Evolutionary conservation across 2,888 invertebrate species (phyloP).

Genomic region (Achlya flavicornis): DNA sequence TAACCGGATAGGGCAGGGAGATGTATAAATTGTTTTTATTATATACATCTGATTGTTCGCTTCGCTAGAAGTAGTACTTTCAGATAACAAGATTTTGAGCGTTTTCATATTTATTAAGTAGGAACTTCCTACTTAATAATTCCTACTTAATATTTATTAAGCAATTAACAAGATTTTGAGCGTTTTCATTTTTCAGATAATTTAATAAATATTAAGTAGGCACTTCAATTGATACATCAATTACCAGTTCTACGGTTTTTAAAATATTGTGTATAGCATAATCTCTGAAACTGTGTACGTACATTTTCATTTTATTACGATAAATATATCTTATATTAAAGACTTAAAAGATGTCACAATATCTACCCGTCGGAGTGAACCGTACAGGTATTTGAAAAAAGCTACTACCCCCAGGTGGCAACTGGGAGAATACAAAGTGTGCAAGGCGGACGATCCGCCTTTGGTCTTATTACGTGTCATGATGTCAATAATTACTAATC

Average conservation of each 20-base stretch:
- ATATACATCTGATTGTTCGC: constrained; percentile 1
- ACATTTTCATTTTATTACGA: too few species aligned
- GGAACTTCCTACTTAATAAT: too few species aligned
- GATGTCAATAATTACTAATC: constrained; percentile 23
- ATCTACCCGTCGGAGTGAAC: constrained; percentile 51
- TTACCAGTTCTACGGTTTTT: neutral
- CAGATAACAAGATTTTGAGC: neutral
- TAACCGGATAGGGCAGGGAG: constrained; percentile 36
- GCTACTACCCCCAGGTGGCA: constrained; percentile 72
- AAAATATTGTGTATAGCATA: too few species aligned
- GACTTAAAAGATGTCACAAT: constrained; percentile 35
- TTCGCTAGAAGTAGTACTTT: neutral
- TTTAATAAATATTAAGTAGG: neutral
- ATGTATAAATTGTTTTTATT: constrained; percentile 31
- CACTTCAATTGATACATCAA: neutral
- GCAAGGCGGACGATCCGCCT: constrained; percentile 64
- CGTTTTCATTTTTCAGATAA: too few species aligned
- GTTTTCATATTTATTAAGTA: neutral
- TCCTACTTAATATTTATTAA: too few species aligned
- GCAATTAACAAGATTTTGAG: neutral
- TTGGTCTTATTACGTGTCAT: constrained; percentile 53
- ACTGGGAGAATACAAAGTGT: constrained; percentile 78
- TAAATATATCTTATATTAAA: constrained; percentile 14
- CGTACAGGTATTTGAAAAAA: constrained; percentile 64
- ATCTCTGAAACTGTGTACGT: too few species aligned